A percentile compares a stretch with the other conserved stretches of the same genome.
Evolutionary conservation across 2,888 invertebrate species (phyloP).

Genomic region (Dusona sp.): DNA sequence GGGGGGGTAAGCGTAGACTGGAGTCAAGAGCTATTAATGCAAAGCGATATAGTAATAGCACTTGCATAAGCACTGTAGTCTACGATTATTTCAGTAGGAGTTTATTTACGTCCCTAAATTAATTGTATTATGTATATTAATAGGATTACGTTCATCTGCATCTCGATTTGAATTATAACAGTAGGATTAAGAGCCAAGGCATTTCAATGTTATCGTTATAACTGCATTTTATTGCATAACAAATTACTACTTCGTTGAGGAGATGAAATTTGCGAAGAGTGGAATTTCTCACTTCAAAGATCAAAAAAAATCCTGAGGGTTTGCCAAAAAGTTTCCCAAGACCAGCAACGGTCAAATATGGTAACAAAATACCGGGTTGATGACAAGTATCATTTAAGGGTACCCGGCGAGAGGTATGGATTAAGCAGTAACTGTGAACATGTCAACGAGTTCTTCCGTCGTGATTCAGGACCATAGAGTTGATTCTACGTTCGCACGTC

Average conservation of each 20-base stretch:
- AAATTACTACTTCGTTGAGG: background rate
- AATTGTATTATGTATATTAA: slow-evolving; percentile 48
- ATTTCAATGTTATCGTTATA: background rate
- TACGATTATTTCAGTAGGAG: slow-evolving; percentile 38
- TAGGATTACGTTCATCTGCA: slow-evolving; percentile 12
- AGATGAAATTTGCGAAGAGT: background rate
- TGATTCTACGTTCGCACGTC: background rate
- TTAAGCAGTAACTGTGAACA: background rate
- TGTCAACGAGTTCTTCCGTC: background rate
- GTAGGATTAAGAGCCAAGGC: background rate
- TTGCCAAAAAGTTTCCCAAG: background rate
- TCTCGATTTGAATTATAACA: slow-evolving; percentile 27
- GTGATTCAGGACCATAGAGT: background rate
- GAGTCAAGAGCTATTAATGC: slow-evolving; percentile 46
- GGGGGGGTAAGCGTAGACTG: background rate
- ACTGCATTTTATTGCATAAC: background rate
- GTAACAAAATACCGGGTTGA: background rate
- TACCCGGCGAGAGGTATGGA: background rate
- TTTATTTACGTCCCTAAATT: slow-evolving; percentile 40
- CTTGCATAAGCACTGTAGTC: slow-evolving; percentile 1
- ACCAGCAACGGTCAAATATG: background rate
- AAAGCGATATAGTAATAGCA: slow-evolving; percentile 15
- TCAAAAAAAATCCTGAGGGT: background rate
- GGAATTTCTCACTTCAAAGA: background rate
- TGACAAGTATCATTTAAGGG: background rate